Conservation (phyloP, 2,888 invertebrate species). For the Acleris laterana region DNA sequence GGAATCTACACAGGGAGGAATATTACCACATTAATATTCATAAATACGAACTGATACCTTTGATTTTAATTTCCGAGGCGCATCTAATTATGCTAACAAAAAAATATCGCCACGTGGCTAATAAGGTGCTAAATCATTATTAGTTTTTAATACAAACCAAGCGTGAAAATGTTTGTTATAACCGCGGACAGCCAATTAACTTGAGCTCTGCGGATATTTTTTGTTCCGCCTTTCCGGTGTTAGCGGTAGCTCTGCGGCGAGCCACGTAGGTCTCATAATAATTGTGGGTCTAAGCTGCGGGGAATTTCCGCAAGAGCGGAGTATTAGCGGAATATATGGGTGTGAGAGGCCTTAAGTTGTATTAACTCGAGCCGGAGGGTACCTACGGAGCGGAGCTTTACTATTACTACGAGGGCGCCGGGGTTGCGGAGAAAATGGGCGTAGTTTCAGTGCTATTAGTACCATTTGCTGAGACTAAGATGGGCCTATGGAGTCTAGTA, state of each 20-base stretch:
- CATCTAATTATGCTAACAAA: slow-evolving; percentile 38
- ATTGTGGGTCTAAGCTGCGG: slow-evolving; percentile 33
- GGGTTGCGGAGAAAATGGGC: not conserved
- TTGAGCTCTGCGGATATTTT: slow-evolving; percentile 32
- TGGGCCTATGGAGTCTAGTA: not conserved
- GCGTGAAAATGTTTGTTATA: slow-evolving; percentile 34
- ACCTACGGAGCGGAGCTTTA: slow-evolving; percentile 18
- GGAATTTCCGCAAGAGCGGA: slow-evolving; percentile 39
- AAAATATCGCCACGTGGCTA: slow-evolving; percentile 43
- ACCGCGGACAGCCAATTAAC: slow-evolving; percentile 10
- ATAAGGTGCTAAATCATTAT: slow-evolving; percentile 48
- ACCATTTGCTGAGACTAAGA: not conserved
- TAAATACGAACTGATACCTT: not conserved
- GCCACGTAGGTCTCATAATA: slow-evolving; percentile 36
- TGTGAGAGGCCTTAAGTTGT: slow-evolving; percentile 42
- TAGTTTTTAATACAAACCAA: slow-evolving; percentile 45
- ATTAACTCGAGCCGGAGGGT: slow-evolving; percentile 39
- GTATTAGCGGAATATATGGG: slow-evolving; percentile 42
- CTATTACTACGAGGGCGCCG: not conserved
- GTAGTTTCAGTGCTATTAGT: not conserved
- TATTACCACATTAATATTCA: too few species aligned
- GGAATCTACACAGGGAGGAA: not conserved
- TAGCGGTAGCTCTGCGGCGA: slow-evolving; percentile 21
- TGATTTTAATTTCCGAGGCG: slow-evolving; percentile 22
- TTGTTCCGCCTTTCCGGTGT: slow-evolving; percentile 16